Evolutionary conservation across 2,113 vertebrate species (phyloP).

Genomic region (Meriones unguiculatus): DNA sequence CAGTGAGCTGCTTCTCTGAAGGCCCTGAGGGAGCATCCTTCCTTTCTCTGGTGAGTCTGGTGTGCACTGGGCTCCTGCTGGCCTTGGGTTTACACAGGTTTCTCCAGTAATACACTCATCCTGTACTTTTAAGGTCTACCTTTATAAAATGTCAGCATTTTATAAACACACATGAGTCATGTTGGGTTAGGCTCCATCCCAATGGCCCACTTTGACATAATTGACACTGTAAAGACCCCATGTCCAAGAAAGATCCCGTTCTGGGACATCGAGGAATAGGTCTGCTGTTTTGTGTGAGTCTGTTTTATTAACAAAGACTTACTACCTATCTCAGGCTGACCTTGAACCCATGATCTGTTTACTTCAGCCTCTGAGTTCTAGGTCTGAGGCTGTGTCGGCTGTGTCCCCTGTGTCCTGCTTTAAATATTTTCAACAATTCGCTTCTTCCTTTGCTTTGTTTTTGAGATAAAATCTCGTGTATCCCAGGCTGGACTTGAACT

Average conservation of each 20-base stretch:
- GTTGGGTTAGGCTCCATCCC: neutral
- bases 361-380: neutral
- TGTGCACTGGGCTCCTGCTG: neutral
- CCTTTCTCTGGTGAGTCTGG: neutral
- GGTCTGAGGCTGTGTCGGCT: neutral
- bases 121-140: neutral
- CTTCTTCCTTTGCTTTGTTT: neutral
- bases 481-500: neutral
- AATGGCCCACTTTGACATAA: neutral
- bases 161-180: neutral
- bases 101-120: neutral
- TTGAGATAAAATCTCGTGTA: neutral
- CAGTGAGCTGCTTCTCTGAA: neutral
- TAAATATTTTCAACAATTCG: neutral
- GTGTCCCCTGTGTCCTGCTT: neutral
- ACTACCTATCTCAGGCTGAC: neutral
- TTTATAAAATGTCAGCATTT: neutral
- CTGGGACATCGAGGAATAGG: neutral
- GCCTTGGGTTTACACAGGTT: neutral
- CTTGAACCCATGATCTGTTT: neutral
- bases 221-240: neutral
- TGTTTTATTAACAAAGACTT: neutral
- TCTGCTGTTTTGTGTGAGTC: neutral
- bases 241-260: slow-evolving; percentile 35
- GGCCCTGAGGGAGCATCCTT: neutral